A percentile compares a stretch with the other conserved stretches of the same genome.
These are phyloP conservation scores for Lagopus leucura DNA, from an alignment of 2,113 vertebrate species.

Conservation along the genomic window DNA sequence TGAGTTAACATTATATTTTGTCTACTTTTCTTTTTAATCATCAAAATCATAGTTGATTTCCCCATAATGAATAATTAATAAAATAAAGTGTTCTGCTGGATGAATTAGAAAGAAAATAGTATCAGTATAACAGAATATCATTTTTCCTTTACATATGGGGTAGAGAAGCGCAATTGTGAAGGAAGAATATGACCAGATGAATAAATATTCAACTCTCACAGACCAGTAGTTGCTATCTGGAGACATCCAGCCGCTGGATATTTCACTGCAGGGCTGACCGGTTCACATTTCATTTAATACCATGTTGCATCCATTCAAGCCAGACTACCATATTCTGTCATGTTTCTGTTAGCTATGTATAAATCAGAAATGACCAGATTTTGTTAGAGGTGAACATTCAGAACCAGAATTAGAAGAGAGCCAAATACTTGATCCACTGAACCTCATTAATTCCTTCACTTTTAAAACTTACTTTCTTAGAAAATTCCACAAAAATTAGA, in stretches of 20 bases:
- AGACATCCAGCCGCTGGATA: not conserved
- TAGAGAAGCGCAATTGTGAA: not conserved
- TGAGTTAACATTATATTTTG: slow-evolving; percentile 47
- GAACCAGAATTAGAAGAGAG: not conserved
- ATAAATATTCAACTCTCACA: not conserved
- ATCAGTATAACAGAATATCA: not conserved
- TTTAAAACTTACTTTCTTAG: not conserved
- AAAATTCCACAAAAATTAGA: not conserved
- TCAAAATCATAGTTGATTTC: slow-evolving; percentile 49
- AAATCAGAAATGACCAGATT: not conserved
- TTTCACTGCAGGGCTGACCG: not conserved
- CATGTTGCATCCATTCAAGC: fast-evolving
- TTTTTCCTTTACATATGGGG: not conserved
- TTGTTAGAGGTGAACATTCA: not conserved
- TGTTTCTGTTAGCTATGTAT: not conserved
- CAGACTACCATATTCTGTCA: not conserved
- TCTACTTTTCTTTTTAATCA: slow-evolving; percentile 25
- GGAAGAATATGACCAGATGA: not conserved
- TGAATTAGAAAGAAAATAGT: slow-evolving; percentile 53
- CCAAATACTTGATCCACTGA: not conserved
- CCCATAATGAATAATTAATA: slow-evolving; percentile 71
- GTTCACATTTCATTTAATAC: not conserved
- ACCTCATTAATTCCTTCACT: not conserved
- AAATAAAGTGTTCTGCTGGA: slow-evolving; percentile 34
- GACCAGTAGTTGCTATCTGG: not conserved